phyloP scores from a whole-genome alignment of 2,888 invertebrate genomes.

The Meiosimyza decipiens region DNA sequence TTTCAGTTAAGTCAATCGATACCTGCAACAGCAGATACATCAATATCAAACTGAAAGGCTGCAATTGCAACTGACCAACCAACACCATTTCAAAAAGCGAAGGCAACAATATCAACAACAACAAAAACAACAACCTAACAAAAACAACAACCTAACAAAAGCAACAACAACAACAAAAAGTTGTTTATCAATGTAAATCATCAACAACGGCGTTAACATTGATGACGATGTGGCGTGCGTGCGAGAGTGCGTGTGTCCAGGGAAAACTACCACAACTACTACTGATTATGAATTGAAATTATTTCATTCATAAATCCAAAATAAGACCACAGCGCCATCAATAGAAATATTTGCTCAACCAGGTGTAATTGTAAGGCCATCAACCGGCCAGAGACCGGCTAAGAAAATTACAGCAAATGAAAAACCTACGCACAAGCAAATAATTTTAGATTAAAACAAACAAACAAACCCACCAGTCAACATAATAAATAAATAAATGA shows the following conservation, averaged over 20 bases:
- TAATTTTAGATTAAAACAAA: slow-evolving; percentile 8
- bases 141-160: not conserved
- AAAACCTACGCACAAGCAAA: slow-evolving; percentile 17
- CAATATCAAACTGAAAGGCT: too few relatives aligned
- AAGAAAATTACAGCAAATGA: slow-evolving; percentile 5
- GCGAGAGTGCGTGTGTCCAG: not conserved
- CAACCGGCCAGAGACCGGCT: not conserved
- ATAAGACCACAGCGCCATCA: slow-evolving; percentile 1
- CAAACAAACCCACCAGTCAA: slow-evolving; percentile 1
- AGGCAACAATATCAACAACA: not conserved
- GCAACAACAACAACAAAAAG: too few relatives aligned
- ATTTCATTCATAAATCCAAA: slow-evolving; percentile 23
- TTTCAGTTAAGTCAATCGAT: too few relatives aligned
- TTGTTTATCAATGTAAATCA: too few relatives aligned
- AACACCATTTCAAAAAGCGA: not conserved
- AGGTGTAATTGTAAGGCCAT: slow-evolving; percentile 10
- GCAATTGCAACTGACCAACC: too few relatives aligned
- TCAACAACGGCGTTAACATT: not conserved
- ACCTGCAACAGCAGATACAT: too few relatives aligned
- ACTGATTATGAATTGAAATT: not conserved
- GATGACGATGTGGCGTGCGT: slow-evolving; percentile 3
- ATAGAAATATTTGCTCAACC: not conserved
- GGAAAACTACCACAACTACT: not conserved
- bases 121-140: not conserved
- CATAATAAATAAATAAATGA: not conserved